Percentiles rank a stretch among this genome's conserved stretches.
These are phyloP conservation scores for Rhagoletis pomonella DNA, from an alignment of 1,140 invertebrate species.

Conservation along the genomic window DNA sequence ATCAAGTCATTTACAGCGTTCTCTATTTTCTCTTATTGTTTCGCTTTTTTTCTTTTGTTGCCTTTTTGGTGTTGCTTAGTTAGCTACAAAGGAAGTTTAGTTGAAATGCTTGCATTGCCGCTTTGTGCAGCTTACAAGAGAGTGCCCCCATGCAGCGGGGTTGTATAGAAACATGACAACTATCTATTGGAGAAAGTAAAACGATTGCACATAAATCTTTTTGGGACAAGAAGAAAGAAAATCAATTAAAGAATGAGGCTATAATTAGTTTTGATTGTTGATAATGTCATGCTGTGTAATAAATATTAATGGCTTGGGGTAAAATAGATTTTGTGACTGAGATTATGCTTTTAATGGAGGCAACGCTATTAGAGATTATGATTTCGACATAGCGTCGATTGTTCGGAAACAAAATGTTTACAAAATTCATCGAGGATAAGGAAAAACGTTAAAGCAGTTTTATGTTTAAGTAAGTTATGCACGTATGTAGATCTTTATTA, in stretches of 20 bases:
- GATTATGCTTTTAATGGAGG: too few species aligned
- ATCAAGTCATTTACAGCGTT: background rate
- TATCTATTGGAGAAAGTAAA: slow-evolving; percentile 23
- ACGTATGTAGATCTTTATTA: too few species aligned
- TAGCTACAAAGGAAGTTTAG: slow-evolving; percentile 45
- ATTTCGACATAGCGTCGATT: too few species aligned
- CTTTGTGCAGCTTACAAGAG: background rate
- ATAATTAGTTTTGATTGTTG: slow-evolving; percentile 37
- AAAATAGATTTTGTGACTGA: background rate
- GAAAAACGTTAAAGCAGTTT: too few species aligned
- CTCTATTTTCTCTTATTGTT: background rate
- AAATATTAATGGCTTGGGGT: background rate
- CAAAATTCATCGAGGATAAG: too few species aligned
- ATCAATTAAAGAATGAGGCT: slow-evolving; percentile 25
- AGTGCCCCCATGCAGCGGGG: background rate
- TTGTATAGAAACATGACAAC: background rate
- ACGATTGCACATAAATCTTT: background rate
- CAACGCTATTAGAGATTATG: too few species aligned
- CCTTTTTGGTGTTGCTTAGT: background rate
- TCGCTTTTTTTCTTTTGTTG: too few species aligned
- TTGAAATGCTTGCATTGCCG: background rate
- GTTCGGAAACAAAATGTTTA: too few species aligned
- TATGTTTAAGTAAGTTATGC: too few species aligned
- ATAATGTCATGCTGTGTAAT: slow-evolving; percentile 20
- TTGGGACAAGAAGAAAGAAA: too few species aligned